A percentile compares a stretch with the other conserved stretches of the same genome.
phyloP scores from a whole-genome alignment of 2,888 invertebrate species.

The Tillus elongatus region DNA sequence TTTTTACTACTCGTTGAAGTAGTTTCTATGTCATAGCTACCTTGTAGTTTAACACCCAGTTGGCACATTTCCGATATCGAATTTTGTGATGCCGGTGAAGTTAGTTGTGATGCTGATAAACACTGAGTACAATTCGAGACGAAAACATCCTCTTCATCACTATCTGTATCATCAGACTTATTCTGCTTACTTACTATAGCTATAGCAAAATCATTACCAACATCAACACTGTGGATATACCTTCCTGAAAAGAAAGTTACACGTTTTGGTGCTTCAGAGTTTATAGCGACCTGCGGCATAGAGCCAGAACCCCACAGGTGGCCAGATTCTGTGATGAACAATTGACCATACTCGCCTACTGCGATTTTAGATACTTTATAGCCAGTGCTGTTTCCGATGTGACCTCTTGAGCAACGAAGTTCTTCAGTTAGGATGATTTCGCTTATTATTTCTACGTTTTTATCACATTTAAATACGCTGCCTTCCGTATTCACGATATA shows the following conservation, averaged over 20 bases:
- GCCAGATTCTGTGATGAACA: constrained; percentile 57
- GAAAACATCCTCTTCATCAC: constrained; percentile 55
- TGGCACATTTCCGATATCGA: constrained; percentile 58
- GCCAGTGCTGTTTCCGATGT: constrained; percentile 50
- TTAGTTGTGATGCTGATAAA: constrained; percentile 48
- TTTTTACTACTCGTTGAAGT: constrained; percentile 32
- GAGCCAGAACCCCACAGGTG: constrained; percentile 61
- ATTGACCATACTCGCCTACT: constrained; percentile 52
- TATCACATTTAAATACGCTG: constrained; percentile 49
- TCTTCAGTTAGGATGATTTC: constrained; percentile 57
- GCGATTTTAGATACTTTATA: constrained; percentile 55
- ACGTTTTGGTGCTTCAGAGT: constrained; percentile 51
- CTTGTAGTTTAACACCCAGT: constrained; percentile 38
- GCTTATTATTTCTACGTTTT: constrained; percentile 47
- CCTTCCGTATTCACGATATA: constrained; percentile 56
- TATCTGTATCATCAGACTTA: constrained; percentile 43
- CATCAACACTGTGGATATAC: constrained; percentile 58
- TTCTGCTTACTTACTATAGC: constrained; percentile 56
- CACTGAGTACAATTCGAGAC: constrained; percentile 59
- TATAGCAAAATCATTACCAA: constrained; percentile 70
- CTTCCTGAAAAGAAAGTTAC: constrained; percentile 61
- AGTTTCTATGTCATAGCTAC: constrained; percentile 36
- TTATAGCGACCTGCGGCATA: constrained; percentile 58
- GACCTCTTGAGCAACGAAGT: constrained; percentile 56
- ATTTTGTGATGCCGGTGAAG: constrained; percentile 51